Percentiles rank a stretch among this genome's conserved stretches.
These are phyloP conservation scores for Brachypterus glaber DNA, from an alignment of 2,888 invertebrate genomes.

Conservation along the genomic window DNA sequence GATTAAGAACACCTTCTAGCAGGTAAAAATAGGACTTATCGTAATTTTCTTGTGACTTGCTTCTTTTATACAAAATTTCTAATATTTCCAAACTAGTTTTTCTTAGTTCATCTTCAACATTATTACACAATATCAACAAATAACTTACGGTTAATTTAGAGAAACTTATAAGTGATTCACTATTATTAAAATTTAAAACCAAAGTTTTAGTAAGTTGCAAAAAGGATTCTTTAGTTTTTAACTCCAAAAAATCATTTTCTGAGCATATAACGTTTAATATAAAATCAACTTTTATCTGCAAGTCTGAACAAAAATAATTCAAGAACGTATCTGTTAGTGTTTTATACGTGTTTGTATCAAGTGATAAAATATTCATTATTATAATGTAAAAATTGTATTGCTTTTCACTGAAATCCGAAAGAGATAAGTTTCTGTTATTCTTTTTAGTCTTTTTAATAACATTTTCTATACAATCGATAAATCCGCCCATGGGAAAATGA, in stretches of 20 bases:
- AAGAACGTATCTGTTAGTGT: conserved; percentile 36
- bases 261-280: conserved; percentile 21
- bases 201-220: conserved; percentile 15
- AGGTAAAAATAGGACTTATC: conserved; percentile 8
- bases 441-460: no score
- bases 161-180: conserved; percentile 7
- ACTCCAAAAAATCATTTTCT: conserved; percentile 11
- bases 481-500: conserved; percentile 42
- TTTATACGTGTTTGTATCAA: conserved; percentile 37
- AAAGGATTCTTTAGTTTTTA: conserved; percentile 14
- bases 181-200: conserved; percentile 5
- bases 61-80: conserved; percentile 9
- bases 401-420: no score
- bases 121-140: conserved; percentile 13
- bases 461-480: conserved; percentile 46
- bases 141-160: conserved; percentile 10
- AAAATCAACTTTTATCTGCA: conserved; percentile 20
- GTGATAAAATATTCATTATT: conserved; percentile 41
- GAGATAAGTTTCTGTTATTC: no score
- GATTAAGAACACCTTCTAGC: conserved; percentile 20
- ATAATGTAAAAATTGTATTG: no score
- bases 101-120: conserved; percentile 13
- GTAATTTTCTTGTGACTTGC: conserved; percentile 10
- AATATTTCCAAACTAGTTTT: conserved; percentile 12
- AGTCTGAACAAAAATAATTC: conserved; percentile 30